These are phyloP conservation scores for Neopipo cinnamomea DNA, from an alignment of 2,113 vertebrate species.

Conservation along the genomic window DNA sequence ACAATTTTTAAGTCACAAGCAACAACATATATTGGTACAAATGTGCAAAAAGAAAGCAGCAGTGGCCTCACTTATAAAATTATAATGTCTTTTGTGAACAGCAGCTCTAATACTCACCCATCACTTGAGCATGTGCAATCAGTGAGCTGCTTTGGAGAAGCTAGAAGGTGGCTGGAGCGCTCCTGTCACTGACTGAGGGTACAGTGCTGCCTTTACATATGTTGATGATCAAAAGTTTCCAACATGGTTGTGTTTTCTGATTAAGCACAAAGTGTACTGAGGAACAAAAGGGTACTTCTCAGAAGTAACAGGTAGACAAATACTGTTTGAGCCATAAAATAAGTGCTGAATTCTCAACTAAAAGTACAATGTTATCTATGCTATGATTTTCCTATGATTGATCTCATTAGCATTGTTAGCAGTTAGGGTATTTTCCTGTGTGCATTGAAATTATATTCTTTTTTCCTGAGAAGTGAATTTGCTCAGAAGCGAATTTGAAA, in stretches of 20 bases:
- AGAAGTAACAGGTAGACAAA: background rate
- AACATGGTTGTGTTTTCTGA: background rate
- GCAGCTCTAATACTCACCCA: background rate
- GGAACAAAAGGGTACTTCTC: background rate
- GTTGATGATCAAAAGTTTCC: background rate
- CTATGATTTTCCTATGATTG: background rate
- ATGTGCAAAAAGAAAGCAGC: background rate
- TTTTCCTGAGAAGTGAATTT: background rate
- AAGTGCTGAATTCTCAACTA: background rate
- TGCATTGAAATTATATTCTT: background rate
- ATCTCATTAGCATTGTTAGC: background rate
- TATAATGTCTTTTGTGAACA: background rate
- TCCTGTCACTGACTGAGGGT: background rate
- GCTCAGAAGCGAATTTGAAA: background rate
- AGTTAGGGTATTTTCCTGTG: background rate
- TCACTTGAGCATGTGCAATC: background rate
- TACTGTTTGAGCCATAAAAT: background rate
- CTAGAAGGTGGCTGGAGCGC: background rate
- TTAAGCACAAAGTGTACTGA: background rate
- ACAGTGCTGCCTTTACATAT: background rate
- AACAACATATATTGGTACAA: background rate
- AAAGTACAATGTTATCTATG: background rate
- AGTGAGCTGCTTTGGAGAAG: background rate
- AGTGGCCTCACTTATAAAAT: background rate
- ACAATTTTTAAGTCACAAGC: background rate